These are phyloP conservation scores for Bemisia tabaci DNA, from an alignment of 1,140 invertebrate genomes.

Conservation along the genomic window DNA sequence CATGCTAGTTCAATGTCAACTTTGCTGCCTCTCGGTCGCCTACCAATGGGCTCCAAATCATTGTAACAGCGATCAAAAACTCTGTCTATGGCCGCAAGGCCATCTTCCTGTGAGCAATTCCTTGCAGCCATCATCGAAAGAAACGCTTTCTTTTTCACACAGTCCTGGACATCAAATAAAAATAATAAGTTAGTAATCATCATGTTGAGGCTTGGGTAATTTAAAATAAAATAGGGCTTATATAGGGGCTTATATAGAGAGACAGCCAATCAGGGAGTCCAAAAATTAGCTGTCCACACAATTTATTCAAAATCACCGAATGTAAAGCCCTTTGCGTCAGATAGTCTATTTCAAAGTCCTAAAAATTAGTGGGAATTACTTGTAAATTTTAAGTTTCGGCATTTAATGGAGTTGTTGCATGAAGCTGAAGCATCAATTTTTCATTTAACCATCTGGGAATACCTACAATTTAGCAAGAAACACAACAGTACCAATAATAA, in stretches of 20 bases:
- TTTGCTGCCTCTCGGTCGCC: slow-evolving; percentile 62
- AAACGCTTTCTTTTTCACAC: slow-evolving; percentile 78
- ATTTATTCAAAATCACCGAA: too few species aligned
- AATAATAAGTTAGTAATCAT: neutral
- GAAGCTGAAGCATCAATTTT: too few species aligned
- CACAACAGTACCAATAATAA: too few species aligned
- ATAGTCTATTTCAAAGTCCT: too few species aligned
- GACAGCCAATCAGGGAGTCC: too few species aligned
- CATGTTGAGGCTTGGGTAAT: neutral
- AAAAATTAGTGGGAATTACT: too few species aligned
- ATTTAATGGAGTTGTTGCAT: too few species aligned
- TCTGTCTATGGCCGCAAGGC: slow-evolving; percentile 59
- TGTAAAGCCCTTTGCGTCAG: too few species aligned
- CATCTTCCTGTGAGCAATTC: slow-evolving; percentile 55
- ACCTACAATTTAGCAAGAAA: too few species aligned
- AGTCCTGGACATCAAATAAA: slow-evolving; percentile 44
- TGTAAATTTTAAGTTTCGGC: too few species aligned
- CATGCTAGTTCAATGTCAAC: slow-evolving; percentile 62
- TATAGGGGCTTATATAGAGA: neutral
- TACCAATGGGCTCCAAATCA: slow-evolving; percentile 84
- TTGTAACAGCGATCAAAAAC: slow-evolving; percentile 87
- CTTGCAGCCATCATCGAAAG: slow-evolving; percentile 68
- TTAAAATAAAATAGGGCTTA: neutral
- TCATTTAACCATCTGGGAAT: too few species aligned
- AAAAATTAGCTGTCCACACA: too few species aligned